Conservation (phyloP, 2,888 invertebrate species). For the Scaptomyza polygonia region DNA sequence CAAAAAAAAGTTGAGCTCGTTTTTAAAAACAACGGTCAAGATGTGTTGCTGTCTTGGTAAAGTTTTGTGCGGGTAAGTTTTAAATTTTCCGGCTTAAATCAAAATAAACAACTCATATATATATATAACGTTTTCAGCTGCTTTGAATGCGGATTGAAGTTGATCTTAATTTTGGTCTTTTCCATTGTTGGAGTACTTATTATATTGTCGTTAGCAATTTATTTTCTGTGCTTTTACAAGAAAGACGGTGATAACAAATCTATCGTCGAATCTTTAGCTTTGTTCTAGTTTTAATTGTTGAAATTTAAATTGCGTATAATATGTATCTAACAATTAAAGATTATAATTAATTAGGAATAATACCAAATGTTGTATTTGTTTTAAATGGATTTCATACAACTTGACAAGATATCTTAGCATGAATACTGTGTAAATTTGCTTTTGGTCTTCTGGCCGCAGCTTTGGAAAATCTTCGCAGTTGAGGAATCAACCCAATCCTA, state of each 20-base stretch:
- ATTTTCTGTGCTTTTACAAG: constrained; percentile 12
- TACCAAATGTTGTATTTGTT: no score
- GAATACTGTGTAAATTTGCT: no score
- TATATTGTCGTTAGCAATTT: neutral
- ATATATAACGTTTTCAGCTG: constrained; percentile 5
- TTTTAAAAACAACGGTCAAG: neutral
- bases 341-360: no score
- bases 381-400: no score
- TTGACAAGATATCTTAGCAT: no score
- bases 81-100: neutral
- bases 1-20: no score
- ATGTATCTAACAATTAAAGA: no score
- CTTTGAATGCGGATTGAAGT: neutral
- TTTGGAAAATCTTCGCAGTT: neutral
- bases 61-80: constrained; percentile 5
- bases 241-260: neutral
- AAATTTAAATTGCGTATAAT: no score
- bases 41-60: constrained; percentile 8
- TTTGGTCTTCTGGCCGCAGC: neutral
- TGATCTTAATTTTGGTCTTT: neutral
- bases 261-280: no score
- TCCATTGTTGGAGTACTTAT: constrained; percentile 1
- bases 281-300: no score
- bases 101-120: neutral
- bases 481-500: neutral